Percentiles rank a stretch among this genome's conserved stretches.
These are phyloP conservation scores for Addax nasomaculatus DNA, from an alignment of 2,113 vertebrate genomes.

Conservation along the genomic window DNA sequence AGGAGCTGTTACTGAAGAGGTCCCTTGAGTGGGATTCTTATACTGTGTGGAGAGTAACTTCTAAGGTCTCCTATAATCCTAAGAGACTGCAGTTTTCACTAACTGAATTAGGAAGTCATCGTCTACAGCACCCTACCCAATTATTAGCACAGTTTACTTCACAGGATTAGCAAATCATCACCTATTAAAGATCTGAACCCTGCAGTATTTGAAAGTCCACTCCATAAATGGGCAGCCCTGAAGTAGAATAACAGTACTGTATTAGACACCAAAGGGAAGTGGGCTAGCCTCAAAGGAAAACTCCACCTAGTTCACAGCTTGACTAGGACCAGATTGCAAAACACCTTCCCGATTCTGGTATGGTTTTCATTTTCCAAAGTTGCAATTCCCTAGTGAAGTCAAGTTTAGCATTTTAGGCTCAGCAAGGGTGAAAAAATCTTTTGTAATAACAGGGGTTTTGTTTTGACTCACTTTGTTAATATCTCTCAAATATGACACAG, in stretches of 20 bases:
- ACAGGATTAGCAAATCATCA: slow-evolving; percentile 46
- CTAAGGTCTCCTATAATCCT: background rate
- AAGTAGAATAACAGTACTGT: background rate
- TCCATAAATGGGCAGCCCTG: background rate
- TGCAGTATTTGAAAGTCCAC: background rate
- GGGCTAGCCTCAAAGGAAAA: background rate
- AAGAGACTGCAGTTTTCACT: background rate
- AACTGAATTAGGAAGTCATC: background rate
- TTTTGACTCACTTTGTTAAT: background rate
- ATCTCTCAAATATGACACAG: background rate
- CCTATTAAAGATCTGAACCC: background rate
- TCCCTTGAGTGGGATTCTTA: background rate
- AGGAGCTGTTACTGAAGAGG: background rate
- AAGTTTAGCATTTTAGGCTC: background rate
- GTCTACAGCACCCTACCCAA: background rate
- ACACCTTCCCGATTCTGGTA: background rate
- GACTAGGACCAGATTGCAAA: slow-evolving; percentile 14
- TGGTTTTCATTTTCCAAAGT: background rate
- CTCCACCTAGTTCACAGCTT: background rate
- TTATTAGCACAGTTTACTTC: background rate
- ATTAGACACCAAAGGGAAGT: background rate
- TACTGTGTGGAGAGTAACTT: background rate
- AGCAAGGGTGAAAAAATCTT: background rate
- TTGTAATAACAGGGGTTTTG: background rate
- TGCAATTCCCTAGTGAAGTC: background rate